These are phyloP conservation scores for Labeo calbasu DNA, from an alignment of 2,797 vertebrate genomes.

Conservation along the genomic window DNA sequence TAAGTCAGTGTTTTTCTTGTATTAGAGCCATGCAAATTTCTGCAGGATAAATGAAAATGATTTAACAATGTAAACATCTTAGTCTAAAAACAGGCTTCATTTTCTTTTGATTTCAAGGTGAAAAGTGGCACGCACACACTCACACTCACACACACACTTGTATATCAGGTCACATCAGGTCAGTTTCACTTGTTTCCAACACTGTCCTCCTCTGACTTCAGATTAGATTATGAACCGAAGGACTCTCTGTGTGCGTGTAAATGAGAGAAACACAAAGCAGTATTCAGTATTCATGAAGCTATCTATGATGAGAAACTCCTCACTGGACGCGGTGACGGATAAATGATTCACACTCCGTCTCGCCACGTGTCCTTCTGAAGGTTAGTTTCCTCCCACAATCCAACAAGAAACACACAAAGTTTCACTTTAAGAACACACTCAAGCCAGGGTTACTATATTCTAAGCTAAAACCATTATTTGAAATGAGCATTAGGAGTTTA, in stretches of 20 bases:
- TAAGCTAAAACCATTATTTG: neutral
- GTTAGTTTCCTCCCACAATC: slow-evolving; percentile 16
- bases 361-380: slow-evolving; percentile 3
- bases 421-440: neutral
- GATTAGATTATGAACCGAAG: neutral
- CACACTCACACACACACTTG: neutral
- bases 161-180: neutral
- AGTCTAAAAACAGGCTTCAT: neutral
- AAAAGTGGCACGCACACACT: neutral
- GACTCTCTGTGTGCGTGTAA: neutral
- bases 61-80: neutral
- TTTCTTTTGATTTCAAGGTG: neutral
- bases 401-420: neutral
- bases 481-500: too few relatives aligned
- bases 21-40: neutral
- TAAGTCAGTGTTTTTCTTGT: neutral
- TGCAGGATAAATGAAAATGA: neutral
- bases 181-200: neutral
- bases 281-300: slow-evolving; percentile 4
- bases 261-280: neutral
- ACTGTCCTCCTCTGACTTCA: neutral
- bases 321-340: neutral
- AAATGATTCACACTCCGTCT: neutral
- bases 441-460: neutral
- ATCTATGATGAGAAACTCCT: neutral